Base-by-base conservation (phyloP, 2,797 vertebrate genomes). In the Lepus oiostolus region DNA sequence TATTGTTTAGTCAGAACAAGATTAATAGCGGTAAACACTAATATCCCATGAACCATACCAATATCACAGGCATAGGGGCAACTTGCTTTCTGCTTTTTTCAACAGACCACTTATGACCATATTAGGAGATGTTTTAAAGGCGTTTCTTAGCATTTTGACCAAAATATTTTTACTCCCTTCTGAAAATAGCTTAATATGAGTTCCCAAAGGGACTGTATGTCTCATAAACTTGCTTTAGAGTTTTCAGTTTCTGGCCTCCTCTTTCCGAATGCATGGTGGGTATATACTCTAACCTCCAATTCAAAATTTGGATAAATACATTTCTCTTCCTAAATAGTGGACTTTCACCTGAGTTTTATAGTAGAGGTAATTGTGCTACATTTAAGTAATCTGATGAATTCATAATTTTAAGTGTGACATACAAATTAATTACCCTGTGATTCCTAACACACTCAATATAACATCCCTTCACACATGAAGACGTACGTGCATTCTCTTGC, bases 41-140 rank as follows among this genome's bases (percentile, higher is more conserved):
- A 81, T 94, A 95, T 91, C 22, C 91, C 17, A 67, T 50, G 19
- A 85, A 70, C 28, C 74, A 30, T 80, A 62, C 83, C 81, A 68
- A 26, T 86, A 54, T 71, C 60, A 79, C 50, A 70, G 81, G 24
- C 47, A 63, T 32, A 72, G 75, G n/a, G 32, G 22, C 42, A 92
- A 95, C 79, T 11, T 90, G 12, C 52, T 80, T 96, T 93, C 76
- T 71, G 10, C 88, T 90, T 52, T 16, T 95, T 95, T 65, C 72
- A 91, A 84, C 32, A 76, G 58, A 38, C 70, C 74, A 30, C 52
- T 85, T 90, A 76, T 97, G 62, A 93, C 97, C 96, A 75, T 97
- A 97, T 97, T 97, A 97, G 96, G 95, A 96, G 90, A 96, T 97
- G 95, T 95, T 97, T 94, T 88, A 96, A 96, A 67, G 24, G 68